Percentiles rank a stretch among this genome's conserved stretches.
phyloP scores from a whole-genome alignment of 2,797 vertebrate species.

The Alcedo atthis region DNA sequence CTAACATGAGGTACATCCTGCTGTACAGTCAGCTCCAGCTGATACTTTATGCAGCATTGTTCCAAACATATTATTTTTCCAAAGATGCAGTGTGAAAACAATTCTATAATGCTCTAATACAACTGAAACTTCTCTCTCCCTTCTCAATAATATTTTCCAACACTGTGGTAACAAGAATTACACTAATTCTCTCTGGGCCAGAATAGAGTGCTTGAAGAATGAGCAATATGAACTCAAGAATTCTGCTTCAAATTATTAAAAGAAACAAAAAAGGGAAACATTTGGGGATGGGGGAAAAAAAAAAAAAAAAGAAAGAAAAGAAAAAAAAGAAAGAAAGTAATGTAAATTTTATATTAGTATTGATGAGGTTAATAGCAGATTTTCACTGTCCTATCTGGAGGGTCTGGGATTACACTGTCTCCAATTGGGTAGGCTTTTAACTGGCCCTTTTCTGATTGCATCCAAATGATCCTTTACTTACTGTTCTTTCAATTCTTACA shows the following conservation, averaged over 20 bases:
- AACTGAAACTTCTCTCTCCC: not conserved
- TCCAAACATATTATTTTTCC: conserved; percentile 50
- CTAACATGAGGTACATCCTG: not conserved
- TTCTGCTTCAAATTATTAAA: not conserved
- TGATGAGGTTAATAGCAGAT: not conserved
- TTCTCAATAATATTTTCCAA: conserved; percentile 44
- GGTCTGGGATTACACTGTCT: not conserved
- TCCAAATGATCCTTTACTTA: not conserved
- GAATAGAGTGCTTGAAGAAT: not conserved
- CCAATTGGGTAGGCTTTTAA: not conserved
- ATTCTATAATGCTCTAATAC: conserved; percentile 26
- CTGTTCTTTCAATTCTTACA: not conserved
- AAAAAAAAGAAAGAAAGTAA: not conserved
- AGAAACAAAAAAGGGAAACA: not conserved
- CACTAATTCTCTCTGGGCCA: not conserved
- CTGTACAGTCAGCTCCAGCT: conserved; percentile 6
- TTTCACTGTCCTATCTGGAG: not conserved
- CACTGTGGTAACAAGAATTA: not conserved
- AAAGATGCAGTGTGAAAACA: conserved; percentile 9
- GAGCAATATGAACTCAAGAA: not conserved
- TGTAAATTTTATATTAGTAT: not conserved
- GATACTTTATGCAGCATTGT: not conserved
- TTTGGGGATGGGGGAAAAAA: not conserved
- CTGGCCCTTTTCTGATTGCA: not conserved
- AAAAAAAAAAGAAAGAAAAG: not conserved